phyloP scores from a whole-genome alignment of 2,888 invertebrate species.

The Ochropleura leucogaster region DNA sequence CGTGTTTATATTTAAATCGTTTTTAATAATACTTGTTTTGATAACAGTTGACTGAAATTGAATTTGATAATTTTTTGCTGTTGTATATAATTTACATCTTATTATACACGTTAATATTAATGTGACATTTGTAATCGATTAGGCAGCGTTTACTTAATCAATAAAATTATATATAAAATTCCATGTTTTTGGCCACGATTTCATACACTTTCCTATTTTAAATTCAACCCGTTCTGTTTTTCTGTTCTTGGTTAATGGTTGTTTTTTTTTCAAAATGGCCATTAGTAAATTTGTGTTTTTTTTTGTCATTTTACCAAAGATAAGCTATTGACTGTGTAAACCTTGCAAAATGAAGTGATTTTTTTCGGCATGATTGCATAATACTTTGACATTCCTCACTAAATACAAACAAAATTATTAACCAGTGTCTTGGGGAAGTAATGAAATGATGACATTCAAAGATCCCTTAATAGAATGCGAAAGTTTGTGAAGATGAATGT shows the following conservation, averaged over 20 bases:
- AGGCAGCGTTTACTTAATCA: neutral
- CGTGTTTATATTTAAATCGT: neutral
- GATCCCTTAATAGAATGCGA: no score
- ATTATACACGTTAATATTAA: neutral
- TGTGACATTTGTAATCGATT: neutral
- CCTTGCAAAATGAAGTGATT: neutral
- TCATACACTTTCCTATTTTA: neutral
- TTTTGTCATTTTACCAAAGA: no score
- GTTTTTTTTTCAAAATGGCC: neutral
- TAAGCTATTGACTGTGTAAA: neutral
- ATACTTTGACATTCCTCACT: conserved; percentile 42
- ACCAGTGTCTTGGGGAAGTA: neutral
- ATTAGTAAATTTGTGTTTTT: neutral
- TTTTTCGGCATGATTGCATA: conserved; percentile 50
- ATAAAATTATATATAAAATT: neutral
- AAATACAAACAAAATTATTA: conserved; percentile 25
- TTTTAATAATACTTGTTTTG: conserved; percentile 3
- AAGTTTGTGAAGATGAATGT: no score
- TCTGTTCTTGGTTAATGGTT: neutral
- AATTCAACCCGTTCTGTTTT: neutral
- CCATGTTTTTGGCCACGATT: neutral
- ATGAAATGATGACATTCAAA: conserved; percentile 3
- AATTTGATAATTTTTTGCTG: conserved; percentile 5
- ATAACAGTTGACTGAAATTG: conserved; percentile 14
- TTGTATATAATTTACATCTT: conserved; percentile 34